A percentile compares a stretch with the other conserved stretches of the same genome.
These are phyloP conservation scores for Neofelis nebulosa DNA, from an alignment of 2,113 vertebrate genomes.

Conservation along the genomic window DNA sequence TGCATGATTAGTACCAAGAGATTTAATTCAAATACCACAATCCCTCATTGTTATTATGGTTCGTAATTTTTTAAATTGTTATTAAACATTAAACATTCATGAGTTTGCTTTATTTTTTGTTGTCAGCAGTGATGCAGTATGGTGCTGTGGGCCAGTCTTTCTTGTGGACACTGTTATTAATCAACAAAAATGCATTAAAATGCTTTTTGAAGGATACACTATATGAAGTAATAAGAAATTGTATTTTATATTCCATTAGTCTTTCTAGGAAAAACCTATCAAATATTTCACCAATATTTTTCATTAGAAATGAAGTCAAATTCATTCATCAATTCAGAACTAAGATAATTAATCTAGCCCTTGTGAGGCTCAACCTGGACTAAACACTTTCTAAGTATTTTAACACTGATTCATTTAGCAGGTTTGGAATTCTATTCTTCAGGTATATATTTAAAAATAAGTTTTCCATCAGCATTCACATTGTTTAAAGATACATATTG, in stretches of 20 bases:
- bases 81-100: slow-evolving; percentile 69
- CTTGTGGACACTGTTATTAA: slow-evolving; percentile 36
- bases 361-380: not conserved
- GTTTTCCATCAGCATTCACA: not conserved
- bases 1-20: not conserved
- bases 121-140: slow-evolving; percentile 46
- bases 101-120: slow-evolving; percentile 46
- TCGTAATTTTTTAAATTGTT: slow-evolving; percentile 60
- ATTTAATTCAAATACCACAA: not conserved
- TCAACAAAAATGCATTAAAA: slow-evolving; percentile 50
- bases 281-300: slow-evolving; percentile 17
- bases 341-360: not conserved
- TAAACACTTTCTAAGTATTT: slow-evolving; percentile 23
- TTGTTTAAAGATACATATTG: not conserved
- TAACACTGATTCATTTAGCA: not conserved
- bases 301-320: slow-evolving; percentile 6
- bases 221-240: not conserved
- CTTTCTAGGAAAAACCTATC: not conserved
- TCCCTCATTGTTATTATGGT: slow-evolving; percentile 4
- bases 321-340: slow-evolving; percentile 10
- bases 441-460: not conserved
- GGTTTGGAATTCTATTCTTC: not conserved
- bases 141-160: not conserved
- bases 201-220: slow-evolving; percentile 16
- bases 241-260: not conserved